Percentiles rank a stretch among this genome's conserved stretches.
phyloP scores from a whole-genome alignment of 2,888 invertebrate genomes.

The Drosophila kuntzei region DNA sequence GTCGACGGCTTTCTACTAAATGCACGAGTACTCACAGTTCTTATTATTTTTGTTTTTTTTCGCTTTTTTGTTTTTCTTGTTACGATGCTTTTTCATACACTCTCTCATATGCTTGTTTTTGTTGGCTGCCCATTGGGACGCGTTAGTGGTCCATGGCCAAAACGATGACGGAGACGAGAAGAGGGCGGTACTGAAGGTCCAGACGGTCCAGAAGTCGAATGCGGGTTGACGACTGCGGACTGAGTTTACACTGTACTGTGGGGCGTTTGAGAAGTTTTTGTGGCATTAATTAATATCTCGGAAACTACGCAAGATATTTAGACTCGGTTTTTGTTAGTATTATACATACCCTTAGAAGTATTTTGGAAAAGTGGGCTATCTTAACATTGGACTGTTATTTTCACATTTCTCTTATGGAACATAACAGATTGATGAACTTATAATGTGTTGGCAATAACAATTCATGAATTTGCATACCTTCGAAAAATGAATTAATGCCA shows the following conservation, averaged over 20 bases:
- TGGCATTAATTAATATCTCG: no score
- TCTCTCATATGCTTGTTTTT: slow-evolving; percentile 69
- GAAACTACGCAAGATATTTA: no score
- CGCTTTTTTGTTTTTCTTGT: slow-evolving; percentile 25
- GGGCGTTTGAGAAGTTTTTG: no score
- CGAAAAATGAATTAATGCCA: no score
- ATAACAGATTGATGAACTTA: no score
- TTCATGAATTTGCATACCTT: no score
- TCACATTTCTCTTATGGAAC: no score
- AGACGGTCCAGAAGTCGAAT: slow-evolving; percentile 39
- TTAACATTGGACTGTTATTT: no score
- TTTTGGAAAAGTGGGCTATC: no score
- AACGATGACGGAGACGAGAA: background rate
- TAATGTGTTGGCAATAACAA: no score
- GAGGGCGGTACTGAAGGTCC: slow-evolving; percentile 13
- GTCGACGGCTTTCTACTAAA: slow-evolving; percentile 66
- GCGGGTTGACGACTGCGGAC: slow-evolving; percentile 48
- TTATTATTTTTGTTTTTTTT: slow-evolving; percentile 28
- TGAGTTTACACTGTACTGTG: slow-evolving; percentile 20
- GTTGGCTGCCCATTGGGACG: slow-evolving; percentile 80
- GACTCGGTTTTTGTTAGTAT: no score
- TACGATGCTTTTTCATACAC: slow-evolving; percentile 60
- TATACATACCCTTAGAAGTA: no score
- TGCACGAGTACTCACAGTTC: slow-evolving; percentile 69
- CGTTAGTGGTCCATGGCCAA: slow-evolving; percentile 73